Conservation (phyloP, 2,888 invertebrate species). For the Perithous albicinctus region DNA sequence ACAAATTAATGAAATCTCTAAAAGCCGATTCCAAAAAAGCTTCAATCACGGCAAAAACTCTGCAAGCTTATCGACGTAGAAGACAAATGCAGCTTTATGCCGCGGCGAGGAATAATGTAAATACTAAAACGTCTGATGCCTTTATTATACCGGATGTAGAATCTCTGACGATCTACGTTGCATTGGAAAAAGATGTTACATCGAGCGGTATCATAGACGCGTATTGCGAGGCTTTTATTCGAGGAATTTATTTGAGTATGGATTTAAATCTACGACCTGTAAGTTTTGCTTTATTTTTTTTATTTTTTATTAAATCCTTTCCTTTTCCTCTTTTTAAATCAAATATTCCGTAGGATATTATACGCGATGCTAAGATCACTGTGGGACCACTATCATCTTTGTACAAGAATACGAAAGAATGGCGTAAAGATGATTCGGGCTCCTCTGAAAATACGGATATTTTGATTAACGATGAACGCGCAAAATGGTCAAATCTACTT, state of each 20-base stretch:
- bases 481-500: slow-evolving; percentile 23
- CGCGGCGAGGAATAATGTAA: not conserved
- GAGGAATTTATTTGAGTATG: slow-evolving; percentile 85
- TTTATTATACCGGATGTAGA: slow-evolving; percentile 82
- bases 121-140: not conserved
- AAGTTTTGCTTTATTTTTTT: slow-evolving; percentile 13
- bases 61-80: not conserved
- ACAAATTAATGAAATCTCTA: slow-evolving; percentile 67
- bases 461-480: not conserved
- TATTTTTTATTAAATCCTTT: not conserved
- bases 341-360: slow-evolving; percentile 38
- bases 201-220: slow-evolving; percentile 88
- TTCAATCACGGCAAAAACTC: too few species aligned
- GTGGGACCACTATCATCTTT: slow-evolving; percentile 9
- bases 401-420: slow-evolving; percentile 17
- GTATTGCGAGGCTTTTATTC: slow-evolving; percentile 89
- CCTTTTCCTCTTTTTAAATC: not conserved
- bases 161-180: slow-evolving; percentile 86
- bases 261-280: slow-evolving; percentile 65
- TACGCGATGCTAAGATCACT: slow-evolving; percentile 20
- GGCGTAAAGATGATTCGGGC: not conserved
- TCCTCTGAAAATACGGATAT: not conserved
- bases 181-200: slow-evolving; percentile 86
- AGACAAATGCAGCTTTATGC: not conserved
- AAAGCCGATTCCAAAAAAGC: not conserved